Evolutionary conservation across 2,888 invertebrate genomes (phyloP).

Genomic region (Horisme vitalbata): DNA sequence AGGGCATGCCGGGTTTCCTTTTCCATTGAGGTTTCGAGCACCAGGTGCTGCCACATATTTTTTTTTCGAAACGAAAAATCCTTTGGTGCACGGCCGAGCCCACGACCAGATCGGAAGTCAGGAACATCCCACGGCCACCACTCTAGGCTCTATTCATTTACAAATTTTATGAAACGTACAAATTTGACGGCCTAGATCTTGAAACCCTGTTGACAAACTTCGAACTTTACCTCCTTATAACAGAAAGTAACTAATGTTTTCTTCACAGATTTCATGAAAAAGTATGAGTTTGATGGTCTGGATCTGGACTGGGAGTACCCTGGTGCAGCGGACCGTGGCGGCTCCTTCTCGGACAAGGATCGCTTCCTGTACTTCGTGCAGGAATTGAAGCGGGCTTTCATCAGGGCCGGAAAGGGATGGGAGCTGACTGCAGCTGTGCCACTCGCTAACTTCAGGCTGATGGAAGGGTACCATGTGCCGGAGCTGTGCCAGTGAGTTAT

Average conservation of each 20-base stretch:
- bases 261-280: slow-evolving; percentile 86
- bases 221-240: too few relatives aligned
- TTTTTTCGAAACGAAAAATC: too few relatives aligned
- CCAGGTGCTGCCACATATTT: too few relatives aligned
- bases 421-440: slow-evolving; percentile 96
- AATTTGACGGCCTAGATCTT: too few relatives aligned
- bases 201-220: too few relatives aligned
- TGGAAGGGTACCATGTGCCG: slow-evolving; percentile 95
- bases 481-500: slow-evolving; percentile 91
- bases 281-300: slow-evolving; percentile 92
- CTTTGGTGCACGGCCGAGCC: too few relatives aligned
- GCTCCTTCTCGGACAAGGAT: slow-evolving; percentile 92
- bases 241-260: not conserved
- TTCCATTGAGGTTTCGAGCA: too few relatives aligned
- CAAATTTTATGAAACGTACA: too few relatives aligned
- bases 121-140: too few relatives aligned
- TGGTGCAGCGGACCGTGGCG: slow-evolving; percentile 93
- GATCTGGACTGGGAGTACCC: slow-evolving; percentile 97
- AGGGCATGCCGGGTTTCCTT: too few relatives aligned
- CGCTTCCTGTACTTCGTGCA: slow-evolving; percentile 91
- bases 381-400: slow-evolving; percentile 90
- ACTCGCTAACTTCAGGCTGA: slow-evolving; percentile 91
- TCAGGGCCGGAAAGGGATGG: slow-evolving; percentile 89
- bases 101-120: too few relatives aligned
- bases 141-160: too few relatives aligned